Evolutionary conservation across 2,797 vertebrate genomes (phyloP).

Genomic region (Rhinichthys osculus): DNA sequence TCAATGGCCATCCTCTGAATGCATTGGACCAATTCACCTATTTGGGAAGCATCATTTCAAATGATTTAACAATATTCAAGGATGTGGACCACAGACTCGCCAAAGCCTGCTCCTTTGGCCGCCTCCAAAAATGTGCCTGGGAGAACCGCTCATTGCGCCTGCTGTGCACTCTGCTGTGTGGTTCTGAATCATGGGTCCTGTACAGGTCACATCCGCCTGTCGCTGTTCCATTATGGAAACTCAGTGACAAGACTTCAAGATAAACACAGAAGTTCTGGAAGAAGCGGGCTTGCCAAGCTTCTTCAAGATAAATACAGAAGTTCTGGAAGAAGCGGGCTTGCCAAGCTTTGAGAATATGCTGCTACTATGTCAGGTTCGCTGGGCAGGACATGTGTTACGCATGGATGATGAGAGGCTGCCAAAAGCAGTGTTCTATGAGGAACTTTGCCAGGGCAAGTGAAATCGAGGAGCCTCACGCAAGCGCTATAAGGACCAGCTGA

Average conservation of each 20-base stretch:
- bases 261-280: neutral
- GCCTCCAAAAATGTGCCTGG: too few species aligned
- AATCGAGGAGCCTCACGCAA: neutral
- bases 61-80: too few species aligned
- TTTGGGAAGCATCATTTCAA: too few species aligned
- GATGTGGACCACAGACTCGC: too few species aligned
- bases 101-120: too few species aligned
- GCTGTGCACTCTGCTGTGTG: too few species aligned
- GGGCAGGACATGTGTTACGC: neutral
- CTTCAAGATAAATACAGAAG: neutral
- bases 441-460: neutral
- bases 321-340: neutral
- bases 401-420: neutral
- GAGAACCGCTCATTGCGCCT: too few species aligned
- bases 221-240: too few species aligned
- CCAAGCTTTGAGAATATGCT: neutral
- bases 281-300: neutral
- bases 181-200: too few species aligned
- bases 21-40: too few species aligned
- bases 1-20: too few species aligned
- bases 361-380: neutral
- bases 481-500: neutral
- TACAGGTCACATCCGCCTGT: neutral
- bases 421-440: neutral
- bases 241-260: too few species aligned